Evolutionary conservation across 1,140 invertebrate species (phyloP).

Genomic region (Agraylea sexmaculata): DNA sequence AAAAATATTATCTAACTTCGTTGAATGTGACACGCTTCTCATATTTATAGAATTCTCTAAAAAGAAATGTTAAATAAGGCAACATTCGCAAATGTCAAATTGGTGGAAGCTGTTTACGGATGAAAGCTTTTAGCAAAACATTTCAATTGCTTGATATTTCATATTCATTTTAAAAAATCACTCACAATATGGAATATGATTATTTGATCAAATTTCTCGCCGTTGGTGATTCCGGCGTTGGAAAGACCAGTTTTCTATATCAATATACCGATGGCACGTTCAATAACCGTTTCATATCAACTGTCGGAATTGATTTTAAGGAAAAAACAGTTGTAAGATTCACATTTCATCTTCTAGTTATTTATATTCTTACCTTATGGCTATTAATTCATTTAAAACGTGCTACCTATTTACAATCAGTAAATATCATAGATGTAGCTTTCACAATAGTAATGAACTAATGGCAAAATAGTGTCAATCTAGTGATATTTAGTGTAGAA

Average conservation of each 20-base stretch:
- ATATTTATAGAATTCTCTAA: no score
- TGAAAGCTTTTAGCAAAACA: no score
- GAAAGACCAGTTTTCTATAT: slow-evolving; percentile 87
- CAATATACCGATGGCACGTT: slow-evolving; percentile 93
- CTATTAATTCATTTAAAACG: slow-evolving; percentile 7
- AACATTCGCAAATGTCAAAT: no score
- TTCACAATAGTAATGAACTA: not conserved
- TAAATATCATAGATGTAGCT: not conserved
- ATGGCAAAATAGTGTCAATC: not conserved
- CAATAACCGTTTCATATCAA: slow-evolving; percentile 87
- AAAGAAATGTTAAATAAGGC: no score
- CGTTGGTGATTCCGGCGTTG: slow-evolving; percentile 86
- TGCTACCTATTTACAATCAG: slow-evolving; percentile 5
- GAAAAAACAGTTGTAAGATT: slow-evolving; percentile 87
- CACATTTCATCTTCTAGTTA: slow-evolving; percentile 4
- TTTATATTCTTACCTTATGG: slow-evolving; percentile 11
- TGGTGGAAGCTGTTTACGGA: no score
- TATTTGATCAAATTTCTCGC: slow-evolving; percentile 93
- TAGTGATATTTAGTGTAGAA: slow-evolving; percentile 15
- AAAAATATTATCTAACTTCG: no score
- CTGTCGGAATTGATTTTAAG: slow-evolving; percentile 95
- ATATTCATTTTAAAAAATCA: not conserved
- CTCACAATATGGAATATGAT: slow-evolving; percentile 70
- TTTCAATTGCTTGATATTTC: no score
- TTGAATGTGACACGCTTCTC: no score